Base-by-base conservation (phyloP, 2,888 invertebrate genomes). In the Drosophila merina region DNA sequence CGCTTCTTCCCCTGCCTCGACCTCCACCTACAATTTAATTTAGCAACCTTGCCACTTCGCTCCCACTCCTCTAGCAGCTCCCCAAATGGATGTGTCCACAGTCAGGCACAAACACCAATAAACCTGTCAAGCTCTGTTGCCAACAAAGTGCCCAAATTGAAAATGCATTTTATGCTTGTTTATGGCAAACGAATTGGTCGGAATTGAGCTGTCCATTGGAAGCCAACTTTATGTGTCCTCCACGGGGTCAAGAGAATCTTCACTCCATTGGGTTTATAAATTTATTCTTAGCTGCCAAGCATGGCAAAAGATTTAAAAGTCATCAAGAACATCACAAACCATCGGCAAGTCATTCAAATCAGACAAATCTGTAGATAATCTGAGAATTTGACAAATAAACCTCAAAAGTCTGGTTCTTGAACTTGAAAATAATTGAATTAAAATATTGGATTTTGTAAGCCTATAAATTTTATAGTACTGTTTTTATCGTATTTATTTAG, bases 1-100 rank as follows among this genome's bases (percentile, higher is more conserved):
- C 31, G 52, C 49, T 52, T 7, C 63, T 48, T 51, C 50, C 45
- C 38, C 54, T 63, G 62, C 54, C 57, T 52, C 74, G 57, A 72
- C 82, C 82, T 82, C 79, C 85, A 79, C 85, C 82, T 82, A 85
- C 85, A 79, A 77, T 79, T 74, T 62, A 79, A 77, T 79, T 76
- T 70, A 63, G 64, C 71, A 72, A 82, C 79, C 77, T 80, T 78
- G 80, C 80, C 75, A 57, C 69, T 58, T 50, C 70, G 31, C 47
- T 60, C 57, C 45, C 49, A 20, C 47, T 36, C 33, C 45, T 26
- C 12, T n/a, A 12, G 20, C 20, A 20, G 20, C 20, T 20, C 20
- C 20, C 20, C 20, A 20, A 20, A 20, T 20, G 20, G 20, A 20
- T 20, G 20, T 20, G 20, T 20, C 20, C 20, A 20, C 20, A 20